Base-by-base conservation (phyloP, 1,140 invertebrate species). In the Drosophila kepulauana region DNA sequence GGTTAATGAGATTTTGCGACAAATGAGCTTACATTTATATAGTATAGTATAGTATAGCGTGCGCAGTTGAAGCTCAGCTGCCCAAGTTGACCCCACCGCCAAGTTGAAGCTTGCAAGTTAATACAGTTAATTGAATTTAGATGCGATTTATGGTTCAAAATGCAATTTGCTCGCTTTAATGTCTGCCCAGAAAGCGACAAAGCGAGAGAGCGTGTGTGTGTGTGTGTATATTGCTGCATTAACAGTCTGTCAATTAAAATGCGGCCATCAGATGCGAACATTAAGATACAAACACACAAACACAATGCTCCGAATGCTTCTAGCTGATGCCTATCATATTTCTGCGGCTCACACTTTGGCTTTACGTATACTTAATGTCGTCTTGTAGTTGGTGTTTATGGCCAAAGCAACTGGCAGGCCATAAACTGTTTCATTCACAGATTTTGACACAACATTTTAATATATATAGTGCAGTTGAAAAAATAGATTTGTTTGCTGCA, bases 101-200 rank as follows among this genome's bases (percentile, higher is more conserved):
- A 41, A 5, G 6, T n/a, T 38, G 33, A 65, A 30, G 57, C 13
- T 28, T 62, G 49, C 15, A 33, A 35, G 58, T 64, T 70, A 70
- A 75, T 64, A 67, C 67, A 63, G 67, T 48, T 75, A 75, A 75
- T 75, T 75, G 73, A 75, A 75, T 75, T 75, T 64, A 70, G 66
- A 59, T 64, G 73, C 73, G 73, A 75, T 75, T 75, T 70, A 70
- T 75, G 66, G 58, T 70, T 45, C 66, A 46, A 64, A 75, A 70
- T 75, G 58, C 73, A 75, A 70, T 70, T 75, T 64, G 46, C 35
- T 59, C 45, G 33, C 20, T 70, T 70, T 73, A 73, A 73, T 54
- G 41, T 16, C 35, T 1, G 15, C 5, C 30, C 20, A 25, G 20
- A 33, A 33, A 1, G 5, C 30, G 5, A 7, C 30, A 33, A 33